Conservation (phyloP, 2,113 vertebrate genomes). For the Numenius arquata region DNA sequence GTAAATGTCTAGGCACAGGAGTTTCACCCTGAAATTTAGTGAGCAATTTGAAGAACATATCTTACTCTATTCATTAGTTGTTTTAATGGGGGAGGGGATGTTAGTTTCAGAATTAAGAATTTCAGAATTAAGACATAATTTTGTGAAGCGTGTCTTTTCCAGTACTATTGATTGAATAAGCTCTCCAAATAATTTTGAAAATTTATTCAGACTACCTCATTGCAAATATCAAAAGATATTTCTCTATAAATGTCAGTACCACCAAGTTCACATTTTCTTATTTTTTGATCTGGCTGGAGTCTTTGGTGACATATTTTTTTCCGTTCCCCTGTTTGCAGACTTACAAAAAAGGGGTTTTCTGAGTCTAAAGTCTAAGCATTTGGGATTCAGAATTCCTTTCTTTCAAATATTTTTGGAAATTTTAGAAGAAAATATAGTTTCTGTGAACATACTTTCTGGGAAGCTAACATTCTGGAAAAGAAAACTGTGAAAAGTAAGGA, state of each 20-base stretch:
- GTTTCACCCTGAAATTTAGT: not conserved
- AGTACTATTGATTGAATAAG: not conserved
- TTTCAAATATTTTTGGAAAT: not conserved
- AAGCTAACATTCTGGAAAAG: not conserved
- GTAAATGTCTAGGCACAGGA: not conserved
- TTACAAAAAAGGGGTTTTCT: not conserved
- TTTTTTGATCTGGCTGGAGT: not conserved
- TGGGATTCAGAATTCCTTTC: not conserved
- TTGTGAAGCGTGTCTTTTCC: not conserved
- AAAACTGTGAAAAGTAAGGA: not conserved
- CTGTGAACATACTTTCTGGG: not conserved
- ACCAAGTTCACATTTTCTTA: not conserved
- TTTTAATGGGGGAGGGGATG: fast-evolving
- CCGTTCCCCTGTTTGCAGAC: not conserved
- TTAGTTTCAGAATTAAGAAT: not conserved
- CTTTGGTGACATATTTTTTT: not conserved
- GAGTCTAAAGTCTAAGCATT: not conserved
- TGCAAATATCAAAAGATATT: not conserved
- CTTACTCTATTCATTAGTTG: not conserved
- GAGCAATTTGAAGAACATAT: not conserved
- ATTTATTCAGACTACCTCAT: not conserved
- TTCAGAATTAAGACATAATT: not conserved
- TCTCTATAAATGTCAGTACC: not conserved
- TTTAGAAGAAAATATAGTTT: not conserved
- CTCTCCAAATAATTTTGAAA: not conserved